These are phyloP conservation scores for Psilopsiagon aurifrons DNA, from an alignment of 2,113 vertebrate species.

Conservation along the genomic window DNA sequence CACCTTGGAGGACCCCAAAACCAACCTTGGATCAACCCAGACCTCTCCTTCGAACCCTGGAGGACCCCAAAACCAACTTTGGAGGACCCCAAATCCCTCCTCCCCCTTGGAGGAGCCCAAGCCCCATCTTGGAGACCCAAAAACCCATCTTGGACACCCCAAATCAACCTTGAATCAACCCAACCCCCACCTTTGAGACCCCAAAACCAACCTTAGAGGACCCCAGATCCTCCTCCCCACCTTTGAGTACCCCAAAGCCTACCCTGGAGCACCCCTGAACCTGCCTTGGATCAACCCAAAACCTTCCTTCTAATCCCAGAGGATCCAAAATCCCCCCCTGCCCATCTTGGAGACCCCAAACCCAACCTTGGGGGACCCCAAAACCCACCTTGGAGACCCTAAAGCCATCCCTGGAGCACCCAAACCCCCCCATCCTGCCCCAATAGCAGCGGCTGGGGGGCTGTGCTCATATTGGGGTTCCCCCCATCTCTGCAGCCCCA, in stretches of 20 bases:
- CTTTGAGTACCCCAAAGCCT: not conserved
- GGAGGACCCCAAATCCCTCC: not conserved
- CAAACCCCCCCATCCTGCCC: not conserved
- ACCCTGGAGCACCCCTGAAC: not conserved
- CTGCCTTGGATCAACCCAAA: not conserved
- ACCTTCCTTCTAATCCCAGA: too few relatives aligned
- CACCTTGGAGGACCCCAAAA: not conserved
- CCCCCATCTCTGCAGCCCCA: not conserved
- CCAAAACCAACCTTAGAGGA: not conserved
- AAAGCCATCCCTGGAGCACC: not conserved
- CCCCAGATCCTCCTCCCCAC: not conserved
- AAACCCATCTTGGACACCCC: too few relatives aligned
- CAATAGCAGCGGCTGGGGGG: not conserved
- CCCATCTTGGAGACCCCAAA: not conserved
- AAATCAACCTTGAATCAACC: not conserved
- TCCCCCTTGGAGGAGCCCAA: not conserved
- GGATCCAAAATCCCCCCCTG: not conserved
- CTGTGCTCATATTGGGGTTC: not conserved
- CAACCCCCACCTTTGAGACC: not conserved
- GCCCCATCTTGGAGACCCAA: too few relatives aligned
- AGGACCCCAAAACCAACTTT: not conserved
- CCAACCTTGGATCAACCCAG: not conserved
- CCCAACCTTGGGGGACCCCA: too few relatives aligned
- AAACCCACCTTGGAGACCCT: too few relatives aligned
- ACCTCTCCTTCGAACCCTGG: not conserved